A percentile compares a stretch with the other conserved stretches of the same genome.
phyloP scores from a whole-genome alignment of 2,888 invertebrate genomes.

The Balanococcus diminutus region DNA sequence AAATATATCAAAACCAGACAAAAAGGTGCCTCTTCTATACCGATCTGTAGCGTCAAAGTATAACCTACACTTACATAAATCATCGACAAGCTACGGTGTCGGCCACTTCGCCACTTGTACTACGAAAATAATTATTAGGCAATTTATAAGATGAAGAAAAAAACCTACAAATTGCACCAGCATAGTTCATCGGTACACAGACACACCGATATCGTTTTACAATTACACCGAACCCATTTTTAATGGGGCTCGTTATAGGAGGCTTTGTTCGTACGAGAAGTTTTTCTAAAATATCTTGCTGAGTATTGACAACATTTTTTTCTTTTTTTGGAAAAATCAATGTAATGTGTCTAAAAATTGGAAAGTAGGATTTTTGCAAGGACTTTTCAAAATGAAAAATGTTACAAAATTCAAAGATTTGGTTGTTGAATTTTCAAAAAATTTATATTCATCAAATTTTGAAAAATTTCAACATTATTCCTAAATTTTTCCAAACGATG shows the following conservation, averaged over 20 bases:
- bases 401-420: too few relatives aligned
- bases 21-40: background rate
- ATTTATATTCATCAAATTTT: too few relatives aligned
- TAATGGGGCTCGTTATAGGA: conserved; percentile 15
- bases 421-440: too few relatives aligned
- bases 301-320: too few relatives aligned
- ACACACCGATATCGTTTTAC: background rate
- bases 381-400: too few relatives aligned
- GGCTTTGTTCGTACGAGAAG: background rate
- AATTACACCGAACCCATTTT: conserved; percentile 1
- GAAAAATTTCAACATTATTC: too few relatives aligned
- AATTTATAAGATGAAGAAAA: background rate
- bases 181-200: background rate
- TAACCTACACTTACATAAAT: background rate
- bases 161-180: conserved; percentile 6
- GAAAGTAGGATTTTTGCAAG: too few relatives aligned
- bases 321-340: too few relatives aligned
- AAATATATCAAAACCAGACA: background rate
- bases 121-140: conserved; percentile 20
- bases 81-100: background rate
- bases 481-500: too few relatives aligned
- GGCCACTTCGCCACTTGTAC: background rate
- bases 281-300: background rate
- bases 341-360: background rate
- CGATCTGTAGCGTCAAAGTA: background rate